These are phyloP conservation scores for Crambe crambe DNA, from an alignment of 37 sponge, comb jelly and placozoan genomes.

Conservation along the genomic window DNA sequence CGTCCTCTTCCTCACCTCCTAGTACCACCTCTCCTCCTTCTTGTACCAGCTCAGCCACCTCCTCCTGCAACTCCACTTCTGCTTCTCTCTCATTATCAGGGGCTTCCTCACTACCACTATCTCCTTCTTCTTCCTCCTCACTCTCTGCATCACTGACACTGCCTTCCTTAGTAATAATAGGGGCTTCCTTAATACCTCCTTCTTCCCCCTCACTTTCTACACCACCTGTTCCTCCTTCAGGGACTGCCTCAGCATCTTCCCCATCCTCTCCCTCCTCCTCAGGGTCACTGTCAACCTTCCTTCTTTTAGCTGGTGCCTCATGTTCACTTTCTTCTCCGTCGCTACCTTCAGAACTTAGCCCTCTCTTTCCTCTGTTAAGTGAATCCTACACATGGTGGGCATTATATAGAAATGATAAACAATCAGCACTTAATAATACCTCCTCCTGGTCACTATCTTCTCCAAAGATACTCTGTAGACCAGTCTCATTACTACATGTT, in stretches of 20 bases:
- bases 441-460: not conserved
- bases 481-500: no score
- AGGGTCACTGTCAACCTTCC: not conserved
- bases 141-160: not conserved
- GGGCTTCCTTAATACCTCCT: not conserved
- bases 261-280: not conserved
- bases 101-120: not conserved
- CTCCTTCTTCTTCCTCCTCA: not conserved
- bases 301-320: not conserved
- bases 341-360: not conserved
- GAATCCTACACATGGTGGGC: not conserved
- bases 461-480: not conserved
- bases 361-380: not conserved
- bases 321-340: not conserved
- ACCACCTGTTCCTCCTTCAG: not conserved
- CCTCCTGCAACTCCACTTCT: not conserved
- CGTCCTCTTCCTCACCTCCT: slow-evolving; percentile 23
- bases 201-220: slow-evolving; percentile 10
- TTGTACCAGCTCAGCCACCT: slow-evolving; percentile 16
- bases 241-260: not conserved
- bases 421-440: no score
- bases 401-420: no score
- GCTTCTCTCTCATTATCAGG: not conserved
- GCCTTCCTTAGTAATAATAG: not conserved
- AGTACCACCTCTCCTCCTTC: not conserved